Conservation (phyloP, 2,888 invertebrate species). For the Parnassius apollo region DNA sequence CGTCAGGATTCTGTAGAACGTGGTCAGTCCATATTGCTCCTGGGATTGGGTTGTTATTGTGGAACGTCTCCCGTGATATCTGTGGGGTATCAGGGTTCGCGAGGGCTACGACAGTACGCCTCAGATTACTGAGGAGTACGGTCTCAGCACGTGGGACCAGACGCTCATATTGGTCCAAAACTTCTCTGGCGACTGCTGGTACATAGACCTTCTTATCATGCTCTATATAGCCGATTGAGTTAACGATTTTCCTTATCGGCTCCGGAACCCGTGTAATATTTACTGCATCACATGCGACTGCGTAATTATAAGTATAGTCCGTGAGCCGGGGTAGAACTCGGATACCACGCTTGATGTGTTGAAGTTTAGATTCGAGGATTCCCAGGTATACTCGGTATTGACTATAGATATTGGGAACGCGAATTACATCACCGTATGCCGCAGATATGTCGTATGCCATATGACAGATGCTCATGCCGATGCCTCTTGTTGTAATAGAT, state of each 20-base stretch:
- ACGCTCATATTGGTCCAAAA: neutral
- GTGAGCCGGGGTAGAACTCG: neutral
- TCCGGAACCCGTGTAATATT: neutral
- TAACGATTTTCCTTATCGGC: neutral
- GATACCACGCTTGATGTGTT: neutral
- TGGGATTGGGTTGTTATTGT: no score
- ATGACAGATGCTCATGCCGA: neutral
- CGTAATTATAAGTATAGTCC: neutral
- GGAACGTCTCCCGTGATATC: no score
- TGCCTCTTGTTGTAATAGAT: neutral
- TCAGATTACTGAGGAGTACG: neutral
- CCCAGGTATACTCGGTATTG: neutral
- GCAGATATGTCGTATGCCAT: neutral
- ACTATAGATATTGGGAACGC: neutral
- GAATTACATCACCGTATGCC: neutral
- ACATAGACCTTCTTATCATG: neutral
- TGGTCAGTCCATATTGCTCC: no score
- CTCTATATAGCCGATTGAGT: neutral
- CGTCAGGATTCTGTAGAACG: neutral
- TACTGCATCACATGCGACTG: neutral
- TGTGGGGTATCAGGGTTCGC: neutral
- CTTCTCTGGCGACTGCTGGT: conserved; percentile 1
- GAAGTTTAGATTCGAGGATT: neutral
- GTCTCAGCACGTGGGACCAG: neutral
- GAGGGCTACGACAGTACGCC: neutral